A percentile compares a stretch with the other conserved stretches of the same genome.
Evolutionary conservation across 2,797 vertebrate species (phyloP).

Genomic region (Channallabes apus): DNA sequence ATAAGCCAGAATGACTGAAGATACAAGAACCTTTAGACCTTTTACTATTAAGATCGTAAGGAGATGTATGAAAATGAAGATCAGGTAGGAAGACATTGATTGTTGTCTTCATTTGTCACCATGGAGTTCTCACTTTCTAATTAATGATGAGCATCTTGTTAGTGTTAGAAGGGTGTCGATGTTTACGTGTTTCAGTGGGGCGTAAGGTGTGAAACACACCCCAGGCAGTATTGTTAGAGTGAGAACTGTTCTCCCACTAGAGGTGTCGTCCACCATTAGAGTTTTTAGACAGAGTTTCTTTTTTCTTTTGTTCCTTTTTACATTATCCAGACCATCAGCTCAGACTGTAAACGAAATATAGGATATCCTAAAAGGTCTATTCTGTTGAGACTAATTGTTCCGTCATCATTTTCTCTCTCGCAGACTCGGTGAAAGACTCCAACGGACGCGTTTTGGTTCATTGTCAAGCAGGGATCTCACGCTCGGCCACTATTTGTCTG

Average conservation of each 20-base stretch:
- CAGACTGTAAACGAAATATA: neutral
- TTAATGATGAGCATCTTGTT: slow-evolving; percentile 40
- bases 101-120: neutral
- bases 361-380: neutral
- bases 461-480: slow-evolving; percentile 82
- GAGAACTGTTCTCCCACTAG: slow-evolving; percentile 15
- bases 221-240: slow-evolving; percentile 31
- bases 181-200: slow-evolving; percentile 33
- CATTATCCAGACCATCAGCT: neutral
- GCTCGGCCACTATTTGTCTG: slow-evolving; percentile 83
- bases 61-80: neutral
- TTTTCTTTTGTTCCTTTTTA: neutral
- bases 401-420: neutral
- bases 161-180: slow-evolving; percentile 33
- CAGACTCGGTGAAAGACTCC: slow-evolving; percentile 78
- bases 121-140: slow-evolving; percentile 5
- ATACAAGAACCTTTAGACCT: neutral
- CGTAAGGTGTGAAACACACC: slow-evolving; percentile 46
- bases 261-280: neutral
- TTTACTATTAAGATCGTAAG: neutral
- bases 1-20: neutral
- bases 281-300: neutral
- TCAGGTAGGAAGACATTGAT: neutral
- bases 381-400: too few relatives aligned
- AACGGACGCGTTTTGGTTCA: slow-evolving; percentile 80